These are phyloP conservation scores for Ecliptopera silaceata DNA, from an alignment of 2,888 invertebrate genomes.

Conservation along the genomic window DNA sequence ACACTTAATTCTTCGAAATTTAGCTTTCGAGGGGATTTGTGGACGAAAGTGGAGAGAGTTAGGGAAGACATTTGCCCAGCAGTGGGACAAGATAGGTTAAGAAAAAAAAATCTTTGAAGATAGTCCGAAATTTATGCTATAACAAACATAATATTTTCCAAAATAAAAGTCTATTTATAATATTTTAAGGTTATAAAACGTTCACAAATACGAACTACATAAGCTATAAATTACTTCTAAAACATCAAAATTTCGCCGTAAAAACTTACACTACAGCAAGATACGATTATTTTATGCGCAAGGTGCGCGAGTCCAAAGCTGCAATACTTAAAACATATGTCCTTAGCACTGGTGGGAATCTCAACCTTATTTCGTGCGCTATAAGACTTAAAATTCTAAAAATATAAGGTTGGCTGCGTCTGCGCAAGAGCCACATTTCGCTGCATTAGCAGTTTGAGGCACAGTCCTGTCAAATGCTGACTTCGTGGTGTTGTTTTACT, in stretches of 20 bases:
- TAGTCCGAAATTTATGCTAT: too few relatives aligned
- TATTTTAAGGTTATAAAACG: too few relatives aligned
- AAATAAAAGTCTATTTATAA: too few relatives aligned
- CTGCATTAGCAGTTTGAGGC: conserved; percentile 50
- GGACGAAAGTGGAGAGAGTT: too few relatives aligned
- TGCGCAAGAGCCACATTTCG: conserved; percentile 50
- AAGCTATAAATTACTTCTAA: conserved; percentile 11
- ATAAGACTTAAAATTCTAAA: conserved; percentile 3
- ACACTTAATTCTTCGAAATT: too few relatives aligned
- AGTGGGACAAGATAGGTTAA: too few relatives aligned
- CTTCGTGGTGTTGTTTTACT: conserved; percentile 63
- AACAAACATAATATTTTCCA: too few relatives aligned
- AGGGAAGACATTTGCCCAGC: too few relatives aligned
- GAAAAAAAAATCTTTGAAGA: too few relatives aligned
- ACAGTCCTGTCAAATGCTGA: conserved; percentile 48
- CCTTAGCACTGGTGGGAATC: not conserved
- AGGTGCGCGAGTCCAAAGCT: conserved; percentile 40
- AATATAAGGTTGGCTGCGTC: conserved; percentile 24
- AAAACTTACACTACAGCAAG: conserved; percentile 25
- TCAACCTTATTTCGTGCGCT: not conserved
- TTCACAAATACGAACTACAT: not conserved
- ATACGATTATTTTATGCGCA: conserved; percentile 39
- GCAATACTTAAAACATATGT: conserved; percentile 23
- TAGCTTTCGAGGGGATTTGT: too few relatives aligned
- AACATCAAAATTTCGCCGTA: conserved; percentile 20